Conservation (phyloP, 2,888 invertebrate genomes). For the Thymelicus acteon region DNA sequence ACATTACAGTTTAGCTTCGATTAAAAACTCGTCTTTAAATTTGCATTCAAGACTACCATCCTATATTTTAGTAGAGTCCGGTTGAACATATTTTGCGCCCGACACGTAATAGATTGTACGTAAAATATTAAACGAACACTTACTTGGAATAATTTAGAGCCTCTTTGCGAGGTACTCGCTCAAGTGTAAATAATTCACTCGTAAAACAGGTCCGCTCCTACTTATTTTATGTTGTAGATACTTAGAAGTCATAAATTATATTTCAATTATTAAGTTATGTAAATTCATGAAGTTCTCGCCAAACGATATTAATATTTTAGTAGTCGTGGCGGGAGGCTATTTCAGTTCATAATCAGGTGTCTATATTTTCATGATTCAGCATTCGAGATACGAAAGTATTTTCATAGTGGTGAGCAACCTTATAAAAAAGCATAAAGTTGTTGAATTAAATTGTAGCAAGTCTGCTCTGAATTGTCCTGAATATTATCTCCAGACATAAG, state of each 20-base stretch:
- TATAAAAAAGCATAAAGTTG: no score
- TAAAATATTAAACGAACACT: slow-evolving; percentile 23
- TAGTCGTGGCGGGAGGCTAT: no score
- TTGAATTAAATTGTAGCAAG: neutral
- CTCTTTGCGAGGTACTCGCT: neutral
- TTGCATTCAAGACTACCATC: neutral
- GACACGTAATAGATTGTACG: slow-evolving; percentile 14
- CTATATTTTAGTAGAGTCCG: neutral
- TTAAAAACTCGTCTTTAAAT: neutral
- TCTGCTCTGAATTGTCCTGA: neutral
- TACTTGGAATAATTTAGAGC: slow-evolving; percentile 18
- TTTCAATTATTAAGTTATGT: no score
- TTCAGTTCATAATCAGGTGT: no score
- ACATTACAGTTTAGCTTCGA: no score
- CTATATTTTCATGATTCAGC: no score
- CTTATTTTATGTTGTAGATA: neutral
- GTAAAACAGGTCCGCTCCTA: slow-evolving; percentile 9
- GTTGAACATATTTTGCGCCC: slow-evolving; percentile 12
- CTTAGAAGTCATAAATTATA: neutral
- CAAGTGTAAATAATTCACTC: slow-evolving; percentile 12
- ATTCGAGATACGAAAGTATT: no score
- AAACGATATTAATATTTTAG: no score
- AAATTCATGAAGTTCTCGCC: no score
- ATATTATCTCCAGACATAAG: neutral
- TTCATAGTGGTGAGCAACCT: no score